A percentile compares a stretch with the other conserved stretches of the same genome.
These are phyloP conservation scores for Caenorhabditis japonica DNA, from an alignment of 2,888 invertebrate species.

Conservation along the genomic window DNA sequence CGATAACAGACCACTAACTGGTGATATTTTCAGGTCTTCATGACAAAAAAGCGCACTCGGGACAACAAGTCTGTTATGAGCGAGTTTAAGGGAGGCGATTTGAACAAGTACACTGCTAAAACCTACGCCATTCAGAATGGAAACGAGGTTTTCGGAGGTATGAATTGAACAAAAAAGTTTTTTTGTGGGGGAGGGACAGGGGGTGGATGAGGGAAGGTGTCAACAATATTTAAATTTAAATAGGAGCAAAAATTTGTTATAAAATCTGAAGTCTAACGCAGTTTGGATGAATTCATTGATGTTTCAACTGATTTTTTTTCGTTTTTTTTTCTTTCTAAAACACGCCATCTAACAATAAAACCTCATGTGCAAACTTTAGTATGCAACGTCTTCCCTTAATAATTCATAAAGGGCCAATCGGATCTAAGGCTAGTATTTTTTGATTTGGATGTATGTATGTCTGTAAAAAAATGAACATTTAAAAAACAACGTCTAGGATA, in stretches of 20 bases:
- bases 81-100: slow-evolving; percentile 75
- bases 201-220: neutral
- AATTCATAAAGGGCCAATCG: slow-evolving; percentile 36
- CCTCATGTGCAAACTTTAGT: slow-evolving; percentile 27
- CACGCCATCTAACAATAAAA: slow-evolving; percentile 40
- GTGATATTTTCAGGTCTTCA: slow-evolving; percentile 72
- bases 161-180: slow-evolving; percentile 14
- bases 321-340: neutral
- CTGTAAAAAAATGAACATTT: too few relatives aligned
- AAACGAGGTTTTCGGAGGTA: slow-evolving; percentile 76
- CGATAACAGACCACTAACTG: slow-evolving; percentile 21
- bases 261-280: too few relatives aligned
- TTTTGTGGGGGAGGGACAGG: neutral
- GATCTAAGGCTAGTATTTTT: slow-evolving; percentile 18
- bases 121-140: slow-evolving; percentile 76
- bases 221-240: too few relatives aligned
- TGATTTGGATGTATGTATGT: slow-evolving; percentile 31
- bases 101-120: slow-evolving; percentile 76
- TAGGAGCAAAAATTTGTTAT: too few relatives aligned
- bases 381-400: slow-evolving; percentile 20
- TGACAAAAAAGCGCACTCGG: slow-evolving; percentile 75
- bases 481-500: slow-evolving; percentile 22
- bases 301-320: too few relatives aligned
- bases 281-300: too few relatives aligned
- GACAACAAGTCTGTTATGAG: slow-evolving; percentile 71